A percentile compares a stretch with the other conserved stretches of the same genome.
Conservation (phyloP, 2,888 invertebrate genomes). For the Spisula solida region DNA sequence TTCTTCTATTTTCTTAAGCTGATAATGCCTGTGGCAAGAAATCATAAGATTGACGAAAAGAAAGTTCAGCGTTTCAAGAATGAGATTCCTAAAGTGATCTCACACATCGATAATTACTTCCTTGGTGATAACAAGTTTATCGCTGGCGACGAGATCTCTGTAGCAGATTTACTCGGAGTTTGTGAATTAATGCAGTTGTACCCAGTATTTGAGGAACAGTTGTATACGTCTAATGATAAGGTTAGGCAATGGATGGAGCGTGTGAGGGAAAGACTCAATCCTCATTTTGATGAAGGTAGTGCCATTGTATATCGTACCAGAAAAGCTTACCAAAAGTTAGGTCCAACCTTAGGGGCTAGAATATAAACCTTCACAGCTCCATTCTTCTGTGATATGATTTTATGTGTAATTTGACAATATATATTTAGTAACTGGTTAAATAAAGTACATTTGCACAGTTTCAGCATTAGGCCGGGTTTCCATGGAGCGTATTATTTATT, state of each 20-base stretch:
- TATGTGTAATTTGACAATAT: neutral
- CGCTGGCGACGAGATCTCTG: constrained; percentile 78
- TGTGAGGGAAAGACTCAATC: constrained; percentile 77
- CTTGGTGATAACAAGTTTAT: constrained; percentile 81
- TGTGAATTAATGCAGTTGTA: constrained; percentile 85
- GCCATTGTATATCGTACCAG: constrained; percentile 73
- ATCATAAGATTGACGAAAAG: constrained; percentile 77
- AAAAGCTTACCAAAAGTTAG: constrained; percentile 67
- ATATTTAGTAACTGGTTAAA: neutral
- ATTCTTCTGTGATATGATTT: neutral
- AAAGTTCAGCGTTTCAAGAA: constrained; percentile 76
- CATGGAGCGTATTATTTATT: too few species aligned
- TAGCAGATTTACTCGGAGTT: constrained; percentile 84
- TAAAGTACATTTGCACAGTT: neutral
- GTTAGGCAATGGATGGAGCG: constrained; percentile 82
- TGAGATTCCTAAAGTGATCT: constrained; percentile 68
- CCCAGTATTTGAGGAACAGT: constrained; percentile 78
- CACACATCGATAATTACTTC: constrained; percentile 80
- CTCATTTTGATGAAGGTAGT: constrained; percentile 82
- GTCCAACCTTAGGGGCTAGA: constrained; percentile 62
- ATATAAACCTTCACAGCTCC: constrained; percentile 31
- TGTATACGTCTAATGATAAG: constrained; percentile 77
- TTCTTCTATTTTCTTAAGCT: constrained; percentile 73
- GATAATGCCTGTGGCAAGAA: constrained; percentile 79
- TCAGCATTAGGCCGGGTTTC: too few species aligned